phyloP scores from a whole-genome alignment of 2,888 invertebrate genomes.

The Byasa hedistus region DNA sequence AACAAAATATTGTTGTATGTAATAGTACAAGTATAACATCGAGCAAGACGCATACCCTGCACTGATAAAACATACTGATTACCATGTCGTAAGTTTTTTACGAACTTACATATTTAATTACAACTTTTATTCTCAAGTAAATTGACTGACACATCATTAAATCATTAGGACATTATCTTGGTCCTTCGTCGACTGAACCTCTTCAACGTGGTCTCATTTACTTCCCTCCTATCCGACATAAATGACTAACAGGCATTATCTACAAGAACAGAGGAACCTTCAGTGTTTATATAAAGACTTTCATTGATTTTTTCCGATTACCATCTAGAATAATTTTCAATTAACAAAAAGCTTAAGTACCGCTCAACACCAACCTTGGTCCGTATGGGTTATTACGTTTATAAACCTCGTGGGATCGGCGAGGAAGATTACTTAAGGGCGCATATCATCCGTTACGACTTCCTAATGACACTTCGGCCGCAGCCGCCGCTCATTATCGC shows the following conservation, averaged over 20 bases:
- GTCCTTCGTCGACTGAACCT: slow-evolving; percentile 55
- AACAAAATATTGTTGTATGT: too few species aligned
- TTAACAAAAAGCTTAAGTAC: slow-evolving; percentile 15
- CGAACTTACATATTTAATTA: slow-evolving; percentile 33
- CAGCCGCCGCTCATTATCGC: slow-evolving; percentile 74
- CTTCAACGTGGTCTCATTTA: slow-evolving; percentile 50
- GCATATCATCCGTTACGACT: slow-evolving; percentile 72
- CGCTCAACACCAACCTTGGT: slow-evolving; percentile 15
- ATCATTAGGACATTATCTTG: slow-evolving; percentile 55
- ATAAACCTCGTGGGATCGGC: slow-evolving; percentile 63
- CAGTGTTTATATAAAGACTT: slow-evolving; percentile 32
- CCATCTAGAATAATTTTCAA: slow-evolving; percentile 31
- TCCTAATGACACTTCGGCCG: slow-evolving; percentile 79
- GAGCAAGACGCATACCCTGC: too few species aligned
- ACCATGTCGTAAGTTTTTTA: too few species aligned
- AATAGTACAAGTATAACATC: too few species aligned
- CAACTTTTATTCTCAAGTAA: slow-evolving; percentile 32
- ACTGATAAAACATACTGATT: too few species aligned
- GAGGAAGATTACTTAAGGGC: slow-evolving; percentile 70
- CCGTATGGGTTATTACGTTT: slow-evolving; percentile 58
- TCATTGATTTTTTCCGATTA: slow-evolving; percentile 35
- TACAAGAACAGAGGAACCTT: slow-evolving; percentile 40
- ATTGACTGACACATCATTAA: slow-evolving; percentile 45
- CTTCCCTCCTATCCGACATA: slow-evolving; percentile 49
- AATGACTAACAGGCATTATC: slow-evolving; percentile 48